Evolutionary conservation across 2,888 invertebrate genomes (phyloP).

Genomic region (Polietes domitor): DNA sequence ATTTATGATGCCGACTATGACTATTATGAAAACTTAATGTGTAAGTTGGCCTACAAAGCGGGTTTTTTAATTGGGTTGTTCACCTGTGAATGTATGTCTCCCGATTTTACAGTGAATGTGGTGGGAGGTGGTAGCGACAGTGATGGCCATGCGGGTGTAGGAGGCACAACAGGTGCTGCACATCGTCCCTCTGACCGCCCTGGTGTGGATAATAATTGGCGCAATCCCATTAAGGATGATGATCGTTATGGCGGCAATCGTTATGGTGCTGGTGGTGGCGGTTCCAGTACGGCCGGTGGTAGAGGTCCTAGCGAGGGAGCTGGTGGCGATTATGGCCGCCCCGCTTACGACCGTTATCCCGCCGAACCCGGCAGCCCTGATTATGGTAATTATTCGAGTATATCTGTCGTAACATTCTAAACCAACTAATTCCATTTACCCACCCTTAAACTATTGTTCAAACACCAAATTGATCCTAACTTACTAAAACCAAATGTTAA

Average conservation of each 20-base stretch:
- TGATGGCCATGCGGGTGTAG: slow-evolving; percentile 73
- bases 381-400: slow-evolving; percentile 72
- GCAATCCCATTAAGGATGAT: slow-evolving; percentile 81
- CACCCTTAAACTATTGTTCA: slow-evolving; percentile 10
- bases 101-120: slow-evolving; percentile 79
- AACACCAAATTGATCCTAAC: not conserved
- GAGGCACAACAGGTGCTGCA: slow-evolving; percentile 66
- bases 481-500: slow-evolving; percentile 71
- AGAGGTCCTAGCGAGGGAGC: slow-evolving; percentile 76
- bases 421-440: slow-evolving; percentile 46
- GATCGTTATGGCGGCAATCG: slow-evolving; percentile 80
- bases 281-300: slow-evolving; percentile 74
- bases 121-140: slow-evolving; percentile 78
- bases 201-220: slow-evolving; percentile 74
- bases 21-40: slow-evolving; percentile 96
- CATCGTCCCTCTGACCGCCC: slow-evolving; percentile 76
- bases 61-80: not conserved
- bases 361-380: slow-evolving; percentile 69
- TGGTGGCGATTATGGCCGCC: slow-evolving; percentile 76
- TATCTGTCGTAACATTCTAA: not conserved
- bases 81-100: no score
- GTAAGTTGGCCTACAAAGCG: slow-evolving; percentile 83
- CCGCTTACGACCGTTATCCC: slow-evolving; percentile 79
- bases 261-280: slow-evolving; percentile 74
- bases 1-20: slow-evolving; percentile 96